These are phyloP conservation scores for Nemopilema nomurai DNA, from an alignment of 30 jellyfish, hydroid and myxozoan species.

Conservation along the genomic window DNA sequence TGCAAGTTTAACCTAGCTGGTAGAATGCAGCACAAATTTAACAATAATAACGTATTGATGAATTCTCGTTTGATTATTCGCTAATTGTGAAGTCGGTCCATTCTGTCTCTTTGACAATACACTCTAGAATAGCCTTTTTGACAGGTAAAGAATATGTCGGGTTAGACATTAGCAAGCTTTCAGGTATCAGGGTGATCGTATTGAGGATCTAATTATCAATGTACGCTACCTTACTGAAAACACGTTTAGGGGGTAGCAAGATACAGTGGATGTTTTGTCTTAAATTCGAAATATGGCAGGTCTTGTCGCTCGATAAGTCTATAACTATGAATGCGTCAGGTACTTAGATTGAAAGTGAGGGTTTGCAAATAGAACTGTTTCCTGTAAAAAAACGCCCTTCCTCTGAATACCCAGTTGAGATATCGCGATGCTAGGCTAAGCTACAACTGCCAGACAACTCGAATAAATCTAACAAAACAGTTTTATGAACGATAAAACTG, in stretches of 20 bases:
- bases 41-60: background rate
- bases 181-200: conserved; percentile 18
- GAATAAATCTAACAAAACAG: background rate
- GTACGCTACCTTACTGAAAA: conserved; percentile 11
- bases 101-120: background rate
- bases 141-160: conserved; percentile 24
- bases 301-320: background rate
- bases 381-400: background rate
- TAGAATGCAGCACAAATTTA: background rate
- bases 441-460: background rate
- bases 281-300: background rate
- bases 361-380: background rate
- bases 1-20: background rate
- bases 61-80: background rate
- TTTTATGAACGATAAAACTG: background rate
- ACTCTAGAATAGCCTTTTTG: conserved; percentile 6
- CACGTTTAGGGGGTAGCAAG: background rate
- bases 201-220: background rate
- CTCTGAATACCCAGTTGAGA: background rate
- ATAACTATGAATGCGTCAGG: background rate
- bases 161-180: background rate
- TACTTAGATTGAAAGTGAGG: background rate
- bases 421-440: background rate
- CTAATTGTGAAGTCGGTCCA: background rate
- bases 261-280: background rate